Evolutionary conservation across 1,140 invertebrate genomes (phyloP).

Genomic region (Hyles euphorbiae): DNA sequence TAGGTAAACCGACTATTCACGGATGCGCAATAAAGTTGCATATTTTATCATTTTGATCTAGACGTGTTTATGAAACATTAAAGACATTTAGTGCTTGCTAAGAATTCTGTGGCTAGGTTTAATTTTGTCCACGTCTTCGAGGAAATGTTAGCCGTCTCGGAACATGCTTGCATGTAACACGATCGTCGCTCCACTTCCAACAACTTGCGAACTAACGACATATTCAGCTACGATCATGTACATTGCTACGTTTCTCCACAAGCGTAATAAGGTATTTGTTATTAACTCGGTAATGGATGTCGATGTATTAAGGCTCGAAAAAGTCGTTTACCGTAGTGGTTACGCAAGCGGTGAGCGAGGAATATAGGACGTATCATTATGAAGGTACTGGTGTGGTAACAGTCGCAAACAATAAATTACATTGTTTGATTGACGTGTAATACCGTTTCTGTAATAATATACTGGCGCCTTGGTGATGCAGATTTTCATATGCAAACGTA

Average conservation of each 20-base stretch:
- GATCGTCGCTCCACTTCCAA: conserved; percentile 8
- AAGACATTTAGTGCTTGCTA: not conserved
- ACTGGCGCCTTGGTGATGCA: too few relatives aligned
- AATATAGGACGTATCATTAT: too few relatives aligned
- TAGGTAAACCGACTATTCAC: too few relatives aligned
- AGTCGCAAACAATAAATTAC: too few relatives aligned
- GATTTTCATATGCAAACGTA: too few relatives aligned
- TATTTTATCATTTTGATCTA: too few relatives aligned
- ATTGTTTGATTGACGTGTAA: too few relatives aligned
- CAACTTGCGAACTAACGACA: not conserved
- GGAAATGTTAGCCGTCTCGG: conserved; percentile 20
- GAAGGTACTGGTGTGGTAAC: too few relatives aligned
- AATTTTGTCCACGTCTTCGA: conserved; percentile 20
- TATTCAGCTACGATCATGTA: not conserved
- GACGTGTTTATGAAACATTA: not conserved
- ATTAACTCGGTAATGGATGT: conserved; percentile 15
- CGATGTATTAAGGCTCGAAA: conserved; percentile 1
- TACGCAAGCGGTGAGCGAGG: conserved; percentile 4
- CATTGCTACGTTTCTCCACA: not conserved
- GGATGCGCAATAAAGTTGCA: too few relatives aligned
- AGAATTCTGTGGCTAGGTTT: not conserved
- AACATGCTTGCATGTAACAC: conserved; percentile 24
- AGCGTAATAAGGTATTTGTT: too few relatives aligned
- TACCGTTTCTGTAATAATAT: too few relatives aligned
- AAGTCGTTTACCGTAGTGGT: not conserved